A percentile compares a stretch with the other conserved stretches of the same genome.
Conservation (phyloP, 2,888 invertebrate genomes). For the Entomobrya multifasciata region DNA sequence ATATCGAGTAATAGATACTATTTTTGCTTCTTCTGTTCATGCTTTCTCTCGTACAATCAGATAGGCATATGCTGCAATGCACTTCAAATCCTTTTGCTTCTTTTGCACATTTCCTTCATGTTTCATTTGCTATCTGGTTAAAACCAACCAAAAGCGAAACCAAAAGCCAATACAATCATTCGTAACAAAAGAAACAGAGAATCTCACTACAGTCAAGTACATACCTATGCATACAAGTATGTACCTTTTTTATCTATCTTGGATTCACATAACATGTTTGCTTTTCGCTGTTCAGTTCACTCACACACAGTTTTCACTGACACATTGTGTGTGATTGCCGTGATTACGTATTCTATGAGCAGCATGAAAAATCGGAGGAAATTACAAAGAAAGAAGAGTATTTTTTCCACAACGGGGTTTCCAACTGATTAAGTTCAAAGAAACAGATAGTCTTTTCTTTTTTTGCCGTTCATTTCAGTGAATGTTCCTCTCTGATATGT, state of each 20-base stretch:
- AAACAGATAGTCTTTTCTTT: slow-evolving; percentile 45
- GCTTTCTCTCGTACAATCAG: too few relatives aligned
- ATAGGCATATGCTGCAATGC: slow-evolving; percentile 8
- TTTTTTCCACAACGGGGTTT: slow-evolving; percentile 60
- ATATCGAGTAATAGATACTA: not conserved
- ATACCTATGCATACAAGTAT: too few relatives aligned
- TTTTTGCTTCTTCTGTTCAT: too few relatives aligned
- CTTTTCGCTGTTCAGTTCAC: too few relatives aligned
- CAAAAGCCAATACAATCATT: too few relatives aligned
- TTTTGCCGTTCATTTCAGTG: not conserved
- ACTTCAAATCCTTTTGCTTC: not conserved
- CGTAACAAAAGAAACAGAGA: too few relatives aligned
- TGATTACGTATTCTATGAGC: slow-evolving; percentile 62
- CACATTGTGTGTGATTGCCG: slow-evolving; percentile 10
- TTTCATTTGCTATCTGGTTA: not conserved
- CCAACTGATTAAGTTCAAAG: slow-evolving; percentile 64
- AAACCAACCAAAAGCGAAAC: not conserved
- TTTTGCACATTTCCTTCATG: too few relatives aligned
- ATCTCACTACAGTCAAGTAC: too few relatives aligned
- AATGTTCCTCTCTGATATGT: too few relatives aligned
- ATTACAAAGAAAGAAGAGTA: slow-evolving; percentile 49
- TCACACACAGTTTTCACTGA: not conserved
- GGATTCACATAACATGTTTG: too few relatives aligned
- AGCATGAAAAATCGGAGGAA: slow-evolving; percentile 65
- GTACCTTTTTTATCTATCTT: not conserved